Evolutionary conservation across 2,888 invertebrate genomes (phyloP).

Genomic region (Patella pellucida): DNA sequence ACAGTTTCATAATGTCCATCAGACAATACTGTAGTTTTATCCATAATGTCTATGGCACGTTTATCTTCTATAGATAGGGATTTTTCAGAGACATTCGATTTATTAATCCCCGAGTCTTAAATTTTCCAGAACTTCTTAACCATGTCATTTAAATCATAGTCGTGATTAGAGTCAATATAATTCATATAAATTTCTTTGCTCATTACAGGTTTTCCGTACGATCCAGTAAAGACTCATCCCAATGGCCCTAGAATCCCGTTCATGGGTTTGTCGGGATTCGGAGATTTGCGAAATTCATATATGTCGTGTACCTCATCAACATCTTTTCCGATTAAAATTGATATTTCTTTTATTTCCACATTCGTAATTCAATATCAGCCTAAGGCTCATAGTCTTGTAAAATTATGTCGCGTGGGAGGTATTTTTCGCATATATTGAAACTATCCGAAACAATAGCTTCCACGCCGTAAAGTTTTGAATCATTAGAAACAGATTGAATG

Average conservation of each 20-base stretch:
- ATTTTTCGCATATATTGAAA: not conserved
- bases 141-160: not conserved
- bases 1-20: not conserved
- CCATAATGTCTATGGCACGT: not conserved
- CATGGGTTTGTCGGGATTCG: not conserved
- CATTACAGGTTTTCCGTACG: not conserved
- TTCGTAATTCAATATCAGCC: not conserved
- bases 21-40: not conserved
- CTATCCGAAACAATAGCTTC: not conserved
- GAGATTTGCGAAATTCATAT: not conserved
- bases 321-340: slow-evolving; percentile 3
- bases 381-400: not conserved
- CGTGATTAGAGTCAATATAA: not conserved
- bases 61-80: not conserved
- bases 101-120: not conserved
- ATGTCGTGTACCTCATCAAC: not conserved
- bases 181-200: not conserved
- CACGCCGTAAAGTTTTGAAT: not conserved
- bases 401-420: not conserved
- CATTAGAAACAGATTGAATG: not conserved
- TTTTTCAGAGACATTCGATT: not conserved
- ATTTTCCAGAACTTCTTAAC: not conserved
- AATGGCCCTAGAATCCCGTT: not conserved
- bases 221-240: not conserved
- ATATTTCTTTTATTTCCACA: not conserved